phyloP scores from a whole-genome alignment of 2,797 vertebrate species.

The Parambassis ranga region DNA sequence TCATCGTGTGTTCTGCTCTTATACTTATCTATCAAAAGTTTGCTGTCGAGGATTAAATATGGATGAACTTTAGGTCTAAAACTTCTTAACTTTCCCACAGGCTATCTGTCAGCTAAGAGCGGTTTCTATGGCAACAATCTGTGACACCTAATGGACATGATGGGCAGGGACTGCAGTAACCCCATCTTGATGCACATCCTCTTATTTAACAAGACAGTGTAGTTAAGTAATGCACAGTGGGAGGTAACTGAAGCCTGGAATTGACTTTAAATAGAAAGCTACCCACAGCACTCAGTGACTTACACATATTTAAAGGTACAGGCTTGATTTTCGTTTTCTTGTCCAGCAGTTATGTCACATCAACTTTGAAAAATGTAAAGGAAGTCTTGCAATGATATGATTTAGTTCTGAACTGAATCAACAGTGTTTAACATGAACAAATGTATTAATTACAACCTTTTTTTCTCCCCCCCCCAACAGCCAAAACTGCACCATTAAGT shows the following conservation, averaged over 20 bases:
- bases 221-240: no score
- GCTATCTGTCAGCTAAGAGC: not conserved
- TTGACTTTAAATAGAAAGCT: not conserved
- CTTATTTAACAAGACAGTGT: not conserved
- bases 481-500: slow-evolving; percentile 95
- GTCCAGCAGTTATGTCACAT: no score
- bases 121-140: slow-evolving; percentile 2
- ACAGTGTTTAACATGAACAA: slow-evolving; percentile 1
- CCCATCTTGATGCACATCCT: not conserved
- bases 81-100: not conserved
- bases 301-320: no score
- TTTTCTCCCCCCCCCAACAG: slow-evolving; percentile 80
- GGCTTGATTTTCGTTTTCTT: no score
- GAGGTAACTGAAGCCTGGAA: not conserved
- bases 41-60: not conserved
- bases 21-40: not conserved
- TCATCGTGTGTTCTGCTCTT: not conserved
- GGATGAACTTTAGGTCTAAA: not conserved
- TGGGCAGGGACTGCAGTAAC: not conserved
- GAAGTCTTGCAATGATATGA: no score
- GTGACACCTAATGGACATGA: not conserved
- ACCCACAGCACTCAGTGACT: not conserved
- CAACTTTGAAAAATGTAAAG: no score
- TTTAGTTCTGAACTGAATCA: not conserved
- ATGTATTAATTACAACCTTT: slow-evolving; percentile 13